Evolutionary conservation across 2,113 vertebrate genomes (phyloP).

Genomic region (Mustelus asterias): DNA sequence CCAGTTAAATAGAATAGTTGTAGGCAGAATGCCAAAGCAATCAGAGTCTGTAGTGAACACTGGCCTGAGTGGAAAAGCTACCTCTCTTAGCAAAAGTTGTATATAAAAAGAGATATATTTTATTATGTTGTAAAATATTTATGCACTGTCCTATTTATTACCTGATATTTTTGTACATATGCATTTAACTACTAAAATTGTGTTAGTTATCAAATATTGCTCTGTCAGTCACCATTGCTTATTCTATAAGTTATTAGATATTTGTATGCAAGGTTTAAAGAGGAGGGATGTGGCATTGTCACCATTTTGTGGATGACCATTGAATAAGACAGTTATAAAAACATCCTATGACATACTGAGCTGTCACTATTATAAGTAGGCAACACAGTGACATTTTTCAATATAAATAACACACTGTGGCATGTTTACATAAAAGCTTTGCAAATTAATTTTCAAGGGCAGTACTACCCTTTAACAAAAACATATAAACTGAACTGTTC

Average conservation of each 20-base stretch:
- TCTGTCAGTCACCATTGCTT: slow-evolving; percentile 43
- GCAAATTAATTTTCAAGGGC: background rate
- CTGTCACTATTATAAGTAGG: background rate
- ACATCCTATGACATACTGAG: background rate
- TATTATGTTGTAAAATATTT: slow-evolving; percentile 54
- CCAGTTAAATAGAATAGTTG: background rate
- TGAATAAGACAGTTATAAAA: background rate
- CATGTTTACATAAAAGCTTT: background rate
- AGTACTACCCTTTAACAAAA: background rate
- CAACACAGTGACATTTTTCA: background rate
- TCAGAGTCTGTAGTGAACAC: slow-evolving; percentile 27
- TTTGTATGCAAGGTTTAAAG: background rate
- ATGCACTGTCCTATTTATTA: slow-evolving; percentile 59
- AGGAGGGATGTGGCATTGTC: background rate
- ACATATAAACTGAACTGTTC: background rate
- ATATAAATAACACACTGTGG: no score
- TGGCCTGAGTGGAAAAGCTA: slow-evolving; percentile 49
- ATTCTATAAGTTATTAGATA: background rate
- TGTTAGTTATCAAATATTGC: slow-evolving; percentile 48
- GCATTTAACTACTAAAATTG: slow-evolving; percentile 40
- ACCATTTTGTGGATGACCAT: background rate
- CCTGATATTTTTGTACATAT: slow-evolving; percentile 51
- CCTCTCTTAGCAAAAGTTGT: slow-evolving; percentile 57
- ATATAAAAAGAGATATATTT: slow-evolving; percentile 51
- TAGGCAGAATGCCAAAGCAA: background rate